Base-by-base conservation (phyloP, 2,113 vertebrate species). In the Morone saxatilis region DNA sequence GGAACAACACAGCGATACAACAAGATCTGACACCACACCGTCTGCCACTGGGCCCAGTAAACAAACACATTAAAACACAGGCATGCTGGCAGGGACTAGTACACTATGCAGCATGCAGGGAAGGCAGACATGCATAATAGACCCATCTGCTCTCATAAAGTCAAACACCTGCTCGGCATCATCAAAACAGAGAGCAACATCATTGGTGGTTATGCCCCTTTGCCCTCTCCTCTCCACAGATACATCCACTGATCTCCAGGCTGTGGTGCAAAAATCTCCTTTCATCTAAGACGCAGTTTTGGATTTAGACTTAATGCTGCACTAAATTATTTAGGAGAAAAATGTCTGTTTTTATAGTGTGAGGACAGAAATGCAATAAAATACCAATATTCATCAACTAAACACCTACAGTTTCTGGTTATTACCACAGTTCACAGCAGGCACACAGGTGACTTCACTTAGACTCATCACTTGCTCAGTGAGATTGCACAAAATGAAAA, bases 121-220 rank as follows among this genome's bases (percentile, higher is more conserved):
- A 75, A 84, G 76, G 76, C 80, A 88, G 80, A 91, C 76, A 75
- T 75, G 88, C 88, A 88, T 90, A 92, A 91, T 87, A 88, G 86
- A 87, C 71, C 92, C 93, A 93, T 90, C 87, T 91, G 93, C 77
- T 90, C 88, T 48, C 81, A 84, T 88, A 83, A 86, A 91, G 87
- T 82, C 81, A 86, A 84, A 90, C 91, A 90, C 85, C 89, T 94
- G 90, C 84, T 88, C 66, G 5, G 78, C 87, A 91, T 83, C 85
- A 85, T 82, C 81, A 90, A 85, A 86, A 86, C 82, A 81, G 78
- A 92, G 79, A 81, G 71, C 77, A 65, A 51, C 83, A 88, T 91
- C 78, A 78, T 45, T 76, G 77, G 76, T 5, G 60, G 53, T 69
- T 66, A 48, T 41, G 63, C 67, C 72, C 68, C 47, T 83, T 79